phyloP scores from a whole-genome alignment of 2,797 vertebrate species.

The Antennarius maculatus region DNA sequence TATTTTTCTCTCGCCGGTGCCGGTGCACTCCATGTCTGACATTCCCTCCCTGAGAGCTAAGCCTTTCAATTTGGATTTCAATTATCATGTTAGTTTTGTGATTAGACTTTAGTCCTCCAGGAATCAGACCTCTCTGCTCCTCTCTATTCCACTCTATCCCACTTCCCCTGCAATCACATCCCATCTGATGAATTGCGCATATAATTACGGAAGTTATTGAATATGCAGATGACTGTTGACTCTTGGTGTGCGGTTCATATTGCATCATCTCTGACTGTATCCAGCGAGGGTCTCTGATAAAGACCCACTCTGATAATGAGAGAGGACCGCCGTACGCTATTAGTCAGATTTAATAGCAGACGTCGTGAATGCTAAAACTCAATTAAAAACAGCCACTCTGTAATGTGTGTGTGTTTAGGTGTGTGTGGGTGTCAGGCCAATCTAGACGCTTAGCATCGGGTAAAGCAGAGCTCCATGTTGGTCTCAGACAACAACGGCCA shows the following conservation, averaged over 20 bases:
- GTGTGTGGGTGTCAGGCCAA: slow-evolving; percentile 27
- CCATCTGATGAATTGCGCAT: slow-evolving; percentile 88
- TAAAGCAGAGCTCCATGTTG: slow-evolving; percentile 18
- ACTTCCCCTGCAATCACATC: slow-evolving; percentile 87
- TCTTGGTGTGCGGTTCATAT: slow-evolving; percentile 81
- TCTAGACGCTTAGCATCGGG: slow-evolving; percentile 41
- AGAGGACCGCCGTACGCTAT: slow-evolving; percentile 75
- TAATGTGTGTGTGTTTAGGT: slow-evolving; percentile 50
- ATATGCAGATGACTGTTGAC: slow-evolving; percentile 87
- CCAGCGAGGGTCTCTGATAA: slow-evolving; percentile 81
- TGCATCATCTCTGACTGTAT: slow-evolving; percentile 80
- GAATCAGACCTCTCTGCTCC: slow-evolving; percentile 84
- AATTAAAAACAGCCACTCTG: slow-evolving; percentile 75
- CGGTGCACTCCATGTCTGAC: slow-evolving; percentile 67
- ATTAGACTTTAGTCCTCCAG: slow-evolving; percentile 86
- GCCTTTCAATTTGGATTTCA: slow-evolving; percentile 87
- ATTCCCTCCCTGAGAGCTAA: slow-evolving; percentile 76
- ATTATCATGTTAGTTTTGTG: slow-evolving; percentile 89
- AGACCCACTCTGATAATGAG: slow-evolving; percentile 78
- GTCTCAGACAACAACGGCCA: slow-evolving; percentile 18
- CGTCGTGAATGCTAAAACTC: slow-evolving; percentile 71
- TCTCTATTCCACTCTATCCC: slow-evolving; percentile 78
- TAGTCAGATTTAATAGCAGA: slow-evolving; percentile 74
- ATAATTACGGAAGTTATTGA: slow-evolving; percentile 89
- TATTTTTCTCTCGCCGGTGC: slow-evolving; percentile 42